A percentile compares a stretch with the other conserved stretches of the same genome.
Evolutionary conservation across 2,797 vertebrate species (phyloP).

Genomic region (Danio kyathit): DNA sequence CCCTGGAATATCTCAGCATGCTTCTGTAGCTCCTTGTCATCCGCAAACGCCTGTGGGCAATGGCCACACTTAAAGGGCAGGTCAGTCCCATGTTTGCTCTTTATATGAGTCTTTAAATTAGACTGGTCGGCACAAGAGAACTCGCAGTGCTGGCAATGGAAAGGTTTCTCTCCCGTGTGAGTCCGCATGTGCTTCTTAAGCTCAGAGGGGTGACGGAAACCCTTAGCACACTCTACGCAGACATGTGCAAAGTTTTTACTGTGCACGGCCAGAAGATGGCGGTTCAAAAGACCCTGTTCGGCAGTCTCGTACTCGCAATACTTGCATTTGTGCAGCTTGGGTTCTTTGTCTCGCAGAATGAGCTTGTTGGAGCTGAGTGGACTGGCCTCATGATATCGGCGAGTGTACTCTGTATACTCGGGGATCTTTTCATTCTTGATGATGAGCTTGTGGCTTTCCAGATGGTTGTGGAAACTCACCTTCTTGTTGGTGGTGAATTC

Average conservation of each 20-base stretch:
- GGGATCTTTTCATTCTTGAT: constrained; percentile 92
- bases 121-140: constrained; percentile 90
- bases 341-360: constrained; percentile 95
- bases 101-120: constrained; percentile 91
- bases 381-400: constrained; percentile 95
- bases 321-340: constrained; percentile 90
- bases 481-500: constrained; percentile 94
- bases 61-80: constrained; percentile 88
- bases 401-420: constrained; percentile 94
- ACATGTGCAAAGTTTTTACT: constrained; percentile 91
- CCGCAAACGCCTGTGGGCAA: constrained; percentile 86
- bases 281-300: constrained; percentile 87
- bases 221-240: constrained; percentile 89
- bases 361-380: constrained; percentile 95
- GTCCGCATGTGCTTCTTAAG: constrained; percentile 96
- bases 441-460: constrained; percentile 98
- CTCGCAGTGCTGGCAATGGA: constrained; percentile 86
- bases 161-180: constrained; percentile 97
- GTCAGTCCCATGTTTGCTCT: constrained; percentile 86
- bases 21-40: constrained; percentile 88
- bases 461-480: constrained; percentile 91
- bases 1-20: constrained; percentile 95
- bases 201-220: constrained; percentile 90
- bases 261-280: constrained; percentile 89
- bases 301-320: constrained; percentile 91